phyloP scores from a whole-genome alignment of 2,888 invertebrate genomes.

The Brachypalpus laphriformis region DNA sequence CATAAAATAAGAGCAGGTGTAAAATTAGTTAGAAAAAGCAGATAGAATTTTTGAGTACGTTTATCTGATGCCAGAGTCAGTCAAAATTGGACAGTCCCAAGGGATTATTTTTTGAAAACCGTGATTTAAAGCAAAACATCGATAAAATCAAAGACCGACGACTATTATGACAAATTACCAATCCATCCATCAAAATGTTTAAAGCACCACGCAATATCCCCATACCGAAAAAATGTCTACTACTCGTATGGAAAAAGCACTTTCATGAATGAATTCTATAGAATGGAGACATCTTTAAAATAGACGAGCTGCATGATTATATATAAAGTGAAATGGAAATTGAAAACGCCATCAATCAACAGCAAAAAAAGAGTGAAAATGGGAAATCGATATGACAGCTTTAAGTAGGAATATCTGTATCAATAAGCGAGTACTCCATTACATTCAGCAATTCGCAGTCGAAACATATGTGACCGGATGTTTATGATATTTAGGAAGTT shows the following conservation, averaged over 20 bases:
- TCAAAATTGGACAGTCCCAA: too few species aligned
- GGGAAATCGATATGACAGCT: conserved; percentile 6
- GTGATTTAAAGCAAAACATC: neutral
- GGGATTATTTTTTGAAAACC: neutral
- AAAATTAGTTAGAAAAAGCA: too few species aligned
- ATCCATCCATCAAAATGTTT: neutral
- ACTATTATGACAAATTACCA: neutral
- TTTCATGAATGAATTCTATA: neutral
- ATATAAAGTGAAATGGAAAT: neutral
- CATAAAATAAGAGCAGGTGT: too few species aligned
- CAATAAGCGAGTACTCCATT: neutral
- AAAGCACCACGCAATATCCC: neutral
- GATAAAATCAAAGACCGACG: neutral
- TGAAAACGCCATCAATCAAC: conserved; percentile 11
- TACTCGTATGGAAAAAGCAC: neutral
- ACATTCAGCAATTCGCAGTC: neutral
- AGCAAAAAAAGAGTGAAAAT: neutral
- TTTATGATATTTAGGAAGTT: neutral
- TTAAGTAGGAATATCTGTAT: neutral
- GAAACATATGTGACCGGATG: neutral
- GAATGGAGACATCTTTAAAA: neutral
- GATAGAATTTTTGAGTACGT: neutral
- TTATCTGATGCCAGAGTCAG: too few species aligned
- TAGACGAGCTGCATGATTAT: neutral
- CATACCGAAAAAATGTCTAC: neutral